These are phyloP conservation scores for Eupithecia insigniata DNA, from an alignment of 2,888 invertebrate species.

Conservation along the genomic window DNA sequence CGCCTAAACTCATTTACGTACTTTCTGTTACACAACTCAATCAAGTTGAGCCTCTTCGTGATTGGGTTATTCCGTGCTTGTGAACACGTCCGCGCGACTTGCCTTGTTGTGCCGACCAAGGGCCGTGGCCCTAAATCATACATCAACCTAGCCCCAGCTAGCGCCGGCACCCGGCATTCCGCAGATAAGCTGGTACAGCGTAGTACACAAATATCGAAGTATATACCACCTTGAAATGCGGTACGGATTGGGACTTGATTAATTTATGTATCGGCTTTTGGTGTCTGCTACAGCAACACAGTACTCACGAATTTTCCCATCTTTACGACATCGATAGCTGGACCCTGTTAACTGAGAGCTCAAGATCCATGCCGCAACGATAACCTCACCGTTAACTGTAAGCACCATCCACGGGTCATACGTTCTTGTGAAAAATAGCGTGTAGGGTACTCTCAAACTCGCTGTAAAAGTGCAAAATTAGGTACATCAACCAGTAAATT, in stretches of 20 bases:
- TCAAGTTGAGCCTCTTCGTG: slow-evolving; percentile 6
- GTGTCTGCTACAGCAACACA: background rate
- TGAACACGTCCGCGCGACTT: background rate
- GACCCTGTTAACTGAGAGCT: background rate
- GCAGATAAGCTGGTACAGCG: background rate
- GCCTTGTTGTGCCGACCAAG: background rate
- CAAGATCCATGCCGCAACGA: background rate
- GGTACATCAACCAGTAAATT: slow-evolving; percentile 1
- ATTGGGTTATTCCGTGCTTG: background rate
- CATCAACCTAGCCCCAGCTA: background rate
- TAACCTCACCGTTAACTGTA: background rate
- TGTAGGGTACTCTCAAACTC: background rate
- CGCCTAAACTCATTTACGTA: background rate
- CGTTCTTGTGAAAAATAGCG: background rate
- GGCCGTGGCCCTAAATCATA: background rate
- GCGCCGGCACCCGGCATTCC: background rate
- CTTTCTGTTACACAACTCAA: background rate
- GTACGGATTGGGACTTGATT: background rate
- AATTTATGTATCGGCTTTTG: background rate
- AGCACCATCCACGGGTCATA: background rate
- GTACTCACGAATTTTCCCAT: background rate
- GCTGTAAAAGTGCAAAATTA: background rate
- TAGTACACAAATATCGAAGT: background rate
- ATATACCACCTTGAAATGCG: background rate
- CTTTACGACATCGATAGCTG: background rate